Evolutionary conservation across 2,888 invertebrate genomes (phyloP), one percentile per base, ranked within the genome.

Genomic region (Gastracanthus pulcherrimus): DNA sequence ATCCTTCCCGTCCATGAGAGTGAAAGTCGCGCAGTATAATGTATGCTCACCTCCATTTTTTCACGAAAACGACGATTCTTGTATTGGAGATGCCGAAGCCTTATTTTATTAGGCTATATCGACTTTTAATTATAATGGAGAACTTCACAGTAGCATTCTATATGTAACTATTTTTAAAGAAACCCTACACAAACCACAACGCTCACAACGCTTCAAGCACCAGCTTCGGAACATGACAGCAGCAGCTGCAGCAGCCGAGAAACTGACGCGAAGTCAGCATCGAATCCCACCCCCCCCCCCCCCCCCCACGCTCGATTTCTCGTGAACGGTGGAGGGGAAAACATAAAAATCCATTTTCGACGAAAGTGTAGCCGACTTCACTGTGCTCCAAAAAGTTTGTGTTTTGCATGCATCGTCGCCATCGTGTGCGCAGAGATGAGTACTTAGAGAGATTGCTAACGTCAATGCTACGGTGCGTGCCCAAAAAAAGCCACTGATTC

Each of bases 111-210:
- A 51, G 55, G 13, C 31, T 75, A 23, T 69, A 70, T 75, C 60
- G 70, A 70, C 38, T 80, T 74, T 79, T 70, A 75, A 75, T 75
- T 41, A 13, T 34, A 38, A 48, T 38, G 31, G 19, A 31, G 67
- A 75, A n/a, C 62, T 80, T 26, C 16, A 13, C 23, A 11, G 11
- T 48, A 62, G 23, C n/a, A 36, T 41, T 29, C n/a, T 72, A 58
- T 60, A 64, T 75, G 58, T 51, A 75, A 62, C 80, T 80, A 80
- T 80, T 80, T 75, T 75, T 75, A 70, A 75, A 80, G 80, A 75
- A 75, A 69, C 70, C 74, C 23, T 75, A 70, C 58, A 41, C 69
- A 23, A 19, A 29, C 23, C 41, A 2, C 31, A 26, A 19, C 45
- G 48, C 36, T 34, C 29, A 66, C 23, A 75, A 80, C 48, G 41